Base-by-base conservation (phyloP, 2,113 vertebrate species). In the Tachysurus fulvidraco region DNA sequence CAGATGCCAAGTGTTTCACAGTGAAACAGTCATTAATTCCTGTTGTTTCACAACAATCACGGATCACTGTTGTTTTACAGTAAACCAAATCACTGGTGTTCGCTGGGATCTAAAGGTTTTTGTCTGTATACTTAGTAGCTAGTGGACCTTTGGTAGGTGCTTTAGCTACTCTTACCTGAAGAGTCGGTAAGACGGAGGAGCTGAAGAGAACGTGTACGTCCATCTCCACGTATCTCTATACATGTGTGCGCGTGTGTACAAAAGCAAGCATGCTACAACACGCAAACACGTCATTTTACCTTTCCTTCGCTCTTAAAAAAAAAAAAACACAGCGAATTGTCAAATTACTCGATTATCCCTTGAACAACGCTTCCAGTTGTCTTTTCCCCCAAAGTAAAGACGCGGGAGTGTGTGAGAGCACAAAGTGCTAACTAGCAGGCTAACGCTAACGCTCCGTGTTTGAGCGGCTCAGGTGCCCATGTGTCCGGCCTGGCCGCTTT, bases 351-450 rank as follows among this genome's bases (percentile, higher is more conserved):
- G 16, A 13, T 1, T 57, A 52, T 21, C 6, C 30, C 21, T 46
- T 23, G 19, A 44, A 9, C 36, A 23, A 3, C 3, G 41, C 69
- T 11, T 10, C 17, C 36, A 11, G 28, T 17, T 13, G 16, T 17
- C 0, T 41, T 5, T 55, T 3, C 11, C 52, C 6, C 5, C 8
- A 2, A 81, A 73, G 59, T 80, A 69, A 76, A 86, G 69, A 86
- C 77, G 85, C 83, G 84, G 85, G 87, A 84, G 65, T 83, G 84
- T n/a, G 59, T 21, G 28, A 64, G 54, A 69, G 69, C 69, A 83
- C 80, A 83, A 88, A 83, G 54, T 87, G 80, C 83, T 87, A 83
- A 81, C 62, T 78, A 85, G 80, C 84, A 41, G 8, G 77, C 83
- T 88, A 79, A 50, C 1, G 59, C 76, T 36, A 85, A n/a, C 25